Evolutionary conservation across 1,140 invertebrate species (phyloP), one percentile per base, ranked within the genome.

Genomic region (Heliconius eleuchia): DNA sequence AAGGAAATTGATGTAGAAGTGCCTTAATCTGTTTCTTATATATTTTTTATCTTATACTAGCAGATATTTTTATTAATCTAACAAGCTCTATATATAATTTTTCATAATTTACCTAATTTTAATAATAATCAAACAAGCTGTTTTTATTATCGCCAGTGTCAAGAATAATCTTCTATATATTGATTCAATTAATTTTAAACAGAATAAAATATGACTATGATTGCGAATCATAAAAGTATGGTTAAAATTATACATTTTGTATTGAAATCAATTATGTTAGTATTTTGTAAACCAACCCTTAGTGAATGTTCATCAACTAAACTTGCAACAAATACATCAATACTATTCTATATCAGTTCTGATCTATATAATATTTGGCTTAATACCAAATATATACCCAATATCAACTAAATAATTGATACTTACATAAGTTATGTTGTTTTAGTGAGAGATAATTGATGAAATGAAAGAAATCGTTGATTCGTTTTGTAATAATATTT

Each of bases 1-100:
- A 66, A 66, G 60, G 60, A 66, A 30, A 27, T 66, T 66, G 60
- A 27, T 66, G 27, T 66, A 27, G 60, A 66, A 66, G 60, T 66
- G 60, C 60, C 60, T 66, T 66, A 57, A 57, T 57, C 55, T 57
- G 9, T 57, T n/a, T 57, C 19, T 57, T 19, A 7, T 52, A 52
- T 52, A 19, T 19, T 19, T 52, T 52, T 19, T 19, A 19, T 52
- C 42, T 46, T 46, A 16, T 46, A 3, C 3, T 55, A 55, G 19
- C 52, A 55, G 52, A 23, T 23, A 23, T 55, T 55, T 55, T n/a
- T 55, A 0, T 1, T 55, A 55, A 55, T 46, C 13, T 46, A 46
- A 46, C 13, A 5, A n/a, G 52, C 52, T n/a, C 18, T 6, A 55
- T 55, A n/a, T 55, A n/a, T 55, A n/a, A 2, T 19, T 55, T 19